phyloP scores from a whole-genome alignment of 2,888 invertebrate genomes.

The Luffia ferchaultella region DNA sequence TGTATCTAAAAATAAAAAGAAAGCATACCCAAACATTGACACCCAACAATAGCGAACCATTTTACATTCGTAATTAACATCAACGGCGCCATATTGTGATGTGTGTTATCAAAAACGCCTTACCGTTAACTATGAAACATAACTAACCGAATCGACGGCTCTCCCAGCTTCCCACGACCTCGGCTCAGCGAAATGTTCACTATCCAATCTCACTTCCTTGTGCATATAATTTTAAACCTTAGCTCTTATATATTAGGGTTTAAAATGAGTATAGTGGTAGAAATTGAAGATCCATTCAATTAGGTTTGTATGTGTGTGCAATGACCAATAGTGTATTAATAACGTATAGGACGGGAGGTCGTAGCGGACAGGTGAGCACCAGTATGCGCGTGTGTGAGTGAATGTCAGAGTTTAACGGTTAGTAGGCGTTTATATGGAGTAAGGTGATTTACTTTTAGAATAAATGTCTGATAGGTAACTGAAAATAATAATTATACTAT shows the following conservation, averaged over 20 bases:
- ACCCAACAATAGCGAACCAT: too few relatives aligned
- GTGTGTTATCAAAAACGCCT: slow-evolving; percentile 44
- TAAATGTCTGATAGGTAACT: not conserved
- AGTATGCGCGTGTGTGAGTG: slow-evolving; percentile 36
- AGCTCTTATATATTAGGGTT: slow-evolving; percentile 20
- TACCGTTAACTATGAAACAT: slow-evolving; percentile 44
- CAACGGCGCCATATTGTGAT: slow-evolving; percentile 11
- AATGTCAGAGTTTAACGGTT: slow-evolving; percentile 50
- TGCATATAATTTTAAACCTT: slow-evolving; percentile 28
- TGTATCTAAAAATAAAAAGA: too few relatives aligned
- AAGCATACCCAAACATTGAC: too few relatives aligned
- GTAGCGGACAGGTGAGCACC: slow-evolving; percentile 48
- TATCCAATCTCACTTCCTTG: slow-evolving; percentile 60
- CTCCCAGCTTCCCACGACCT: slow-evolving; percentile 55
- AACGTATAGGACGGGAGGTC: slow-evolving; percentile 50
- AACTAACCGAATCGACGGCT: slow-evolving; percentile 46
- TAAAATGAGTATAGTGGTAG: slow-evolving; percentile 19
- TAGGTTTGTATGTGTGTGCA: slow-evolving; percentile 32
- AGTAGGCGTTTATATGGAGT: slow-evolving; percentile 5
- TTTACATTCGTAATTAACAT: slow-evolving; percentile 1
- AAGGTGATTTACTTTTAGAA: slow-evolving; percentile 2
- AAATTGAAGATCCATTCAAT: slow-evolving; percentile 40
- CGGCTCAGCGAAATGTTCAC: slow-evolving; percentile 41
- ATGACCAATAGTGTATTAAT: slow-evolving; percentile 51
- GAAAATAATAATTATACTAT: too few relatives aligned